Evolutionary conservation across 2,888 invertebrate species (phyloP).

Genomic region (Exephanes ischioxanthus): DNA sequence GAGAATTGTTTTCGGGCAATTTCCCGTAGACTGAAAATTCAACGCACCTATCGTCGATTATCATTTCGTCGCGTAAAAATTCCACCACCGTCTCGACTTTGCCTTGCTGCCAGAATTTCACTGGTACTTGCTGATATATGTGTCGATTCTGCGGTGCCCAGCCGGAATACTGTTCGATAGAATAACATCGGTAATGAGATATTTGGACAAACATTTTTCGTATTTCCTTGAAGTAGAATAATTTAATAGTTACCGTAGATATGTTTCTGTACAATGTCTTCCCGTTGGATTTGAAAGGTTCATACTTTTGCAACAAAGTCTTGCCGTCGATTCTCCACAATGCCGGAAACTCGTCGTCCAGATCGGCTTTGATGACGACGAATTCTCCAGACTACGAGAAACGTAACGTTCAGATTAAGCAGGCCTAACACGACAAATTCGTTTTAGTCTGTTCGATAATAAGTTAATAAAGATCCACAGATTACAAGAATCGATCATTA

Average conservation of each 20-base stretch:
- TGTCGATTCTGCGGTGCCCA: conserved; percentile 94
- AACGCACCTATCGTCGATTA: conserved; percentile 87
- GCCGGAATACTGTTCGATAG: conserved; percentile 90
- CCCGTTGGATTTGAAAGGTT: conserved; percentile 93
- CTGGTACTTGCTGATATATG: conserved; percentile 92
- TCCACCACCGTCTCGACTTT: conserved; percentile 93
- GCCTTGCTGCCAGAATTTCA: conserved; percentile 91
- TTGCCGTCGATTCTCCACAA: conserved; percentile 97
- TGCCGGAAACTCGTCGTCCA: conserved; percentile 93
- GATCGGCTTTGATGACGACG: conserved; percentile 93
- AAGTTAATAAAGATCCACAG: conserved; percentile 16
- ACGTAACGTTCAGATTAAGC: conserved; percentile 34
- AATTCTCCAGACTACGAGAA: conserved; percentile 93
- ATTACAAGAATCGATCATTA: conserved; percentile 68
- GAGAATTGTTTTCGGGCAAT: not conserved
- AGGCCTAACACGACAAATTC: not conserved
- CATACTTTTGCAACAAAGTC: conserved; percentile 92
- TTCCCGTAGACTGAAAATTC: conserved; percentile 4
- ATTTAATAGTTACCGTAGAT: conserved; percentile 89
- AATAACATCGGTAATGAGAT: conserved; percentile 4
- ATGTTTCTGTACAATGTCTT: conserved; percentile 94
- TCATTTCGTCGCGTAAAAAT: conserved; percentile 91
- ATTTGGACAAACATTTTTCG: not conserved
- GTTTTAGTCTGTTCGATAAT: conserved; percentile 1
- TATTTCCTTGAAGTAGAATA: conserved; percentile 24